A percentile compares a stretch with the other conserved stretches of the same genome.
Conservation (phyloP, 2,113 vertebrate genomes). For the Propithecus coquereli region DNA sequence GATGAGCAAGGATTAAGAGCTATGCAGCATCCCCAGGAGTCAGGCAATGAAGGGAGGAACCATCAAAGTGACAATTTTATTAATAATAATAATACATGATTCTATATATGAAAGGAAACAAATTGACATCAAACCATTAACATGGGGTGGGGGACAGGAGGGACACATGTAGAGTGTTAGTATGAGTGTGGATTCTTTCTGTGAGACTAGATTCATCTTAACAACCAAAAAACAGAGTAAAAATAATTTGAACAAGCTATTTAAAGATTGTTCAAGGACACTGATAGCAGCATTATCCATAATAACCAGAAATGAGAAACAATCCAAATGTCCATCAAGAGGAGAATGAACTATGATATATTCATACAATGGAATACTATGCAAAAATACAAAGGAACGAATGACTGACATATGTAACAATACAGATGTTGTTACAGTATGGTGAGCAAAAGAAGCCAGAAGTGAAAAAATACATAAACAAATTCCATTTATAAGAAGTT, state of each 20-base stretch:
- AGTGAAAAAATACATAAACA: neutral
- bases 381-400: neutral
- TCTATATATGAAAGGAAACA: neutral
- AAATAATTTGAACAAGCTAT: neutral
- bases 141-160: too few relatives aligned
- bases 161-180: neutral
- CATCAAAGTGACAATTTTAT: neutral
- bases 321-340: neutral
- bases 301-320: neutral
- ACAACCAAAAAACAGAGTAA: neutral
- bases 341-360: neutral
- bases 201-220: conserved; percentile 17
- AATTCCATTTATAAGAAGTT: neutral
- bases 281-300: neutral
- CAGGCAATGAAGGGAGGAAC: neutral
- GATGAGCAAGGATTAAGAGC: neutral
- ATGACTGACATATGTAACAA: neutral
- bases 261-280: conserved; percentile 31
- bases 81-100: neutral
- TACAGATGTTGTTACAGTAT: neutral
- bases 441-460: neutral
- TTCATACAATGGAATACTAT: neutral
- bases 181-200: neutral
- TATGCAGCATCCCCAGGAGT: neutral
- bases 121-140: neutral